phyloP scores from a whole-genome alignment of 2,797 vertebrate species.

The Chelmon rostratus region DNA sequence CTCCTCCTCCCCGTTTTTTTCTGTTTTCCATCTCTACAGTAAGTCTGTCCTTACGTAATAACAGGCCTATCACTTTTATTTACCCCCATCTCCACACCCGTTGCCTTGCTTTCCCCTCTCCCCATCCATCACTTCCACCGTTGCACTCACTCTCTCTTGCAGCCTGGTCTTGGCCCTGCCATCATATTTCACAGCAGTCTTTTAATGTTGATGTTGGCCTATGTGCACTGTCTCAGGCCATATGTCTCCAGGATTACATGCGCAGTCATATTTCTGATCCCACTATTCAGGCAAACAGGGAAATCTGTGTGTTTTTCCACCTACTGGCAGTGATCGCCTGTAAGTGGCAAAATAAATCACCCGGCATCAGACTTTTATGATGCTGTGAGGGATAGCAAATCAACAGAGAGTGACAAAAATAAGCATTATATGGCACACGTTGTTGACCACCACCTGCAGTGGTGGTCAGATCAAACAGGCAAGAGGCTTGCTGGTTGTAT shows the following conservation, averaged over 20 bases:
- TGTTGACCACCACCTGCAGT: not conserved
- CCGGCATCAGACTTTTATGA: conserved; percentile 43
- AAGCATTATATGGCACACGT: conserved; percentile 16
- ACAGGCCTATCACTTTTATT: not conserved
- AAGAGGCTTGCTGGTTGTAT: not conserved
- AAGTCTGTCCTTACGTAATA: not conserved
- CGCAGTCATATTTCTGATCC: conserved; percentile 49
- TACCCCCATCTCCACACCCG: not conserved
- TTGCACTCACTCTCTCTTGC: not conserved
- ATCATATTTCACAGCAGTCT: conserved; percentile 49
- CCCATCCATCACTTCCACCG: conserved; percentile 28
- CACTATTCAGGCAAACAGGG: conserved; percentile 17
- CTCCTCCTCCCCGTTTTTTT: not conserved
- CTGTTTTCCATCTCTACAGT: not conserved
- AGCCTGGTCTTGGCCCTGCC: conserved; percentile 30
- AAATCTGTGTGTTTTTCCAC: conserved; percentile 45
- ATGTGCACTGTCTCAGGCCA: conserved; percentile 8
- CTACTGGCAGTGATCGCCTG: conserved; percentile 27
- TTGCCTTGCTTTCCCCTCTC: not conserved
- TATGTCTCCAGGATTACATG: conserved; percentile 50
- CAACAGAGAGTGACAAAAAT: conserved; percentile 29
- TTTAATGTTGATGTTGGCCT: conserved; percentile 34
- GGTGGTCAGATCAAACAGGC: not conserved
- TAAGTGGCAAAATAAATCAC: conserved; percentile 64
- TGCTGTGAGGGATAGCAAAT: not conserved